A percentile compares a stretch with the other conserved stretches of the same genome.
Evolutionary conservation across 2,113 vertebrate genomes (phyloP).

Genomic region (Macroglossus sobrinus): DNA sequence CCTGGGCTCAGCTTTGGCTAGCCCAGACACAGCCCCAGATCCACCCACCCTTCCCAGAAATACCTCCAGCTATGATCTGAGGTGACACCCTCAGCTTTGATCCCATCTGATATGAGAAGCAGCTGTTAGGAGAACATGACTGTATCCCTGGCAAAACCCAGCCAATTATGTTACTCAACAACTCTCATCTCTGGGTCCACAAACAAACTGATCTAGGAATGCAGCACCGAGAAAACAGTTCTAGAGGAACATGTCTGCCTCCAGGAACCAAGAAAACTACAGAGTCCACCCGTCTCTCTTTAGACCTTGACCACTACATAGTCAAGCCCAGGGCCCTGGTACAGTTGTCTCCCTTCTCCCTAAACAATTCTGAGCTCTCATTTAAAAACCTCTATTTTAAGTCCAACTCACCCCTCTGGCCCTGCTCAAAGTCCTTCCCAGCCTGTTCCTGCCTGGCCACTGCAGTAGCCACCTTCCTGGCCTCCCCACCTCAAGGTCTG

Average conservation of each 20-base stretch:
- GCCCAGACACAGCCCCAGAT: background rate
- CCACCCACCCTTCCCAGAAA: constrained; percentile 54
- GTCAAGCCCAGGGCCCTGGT: background rate
- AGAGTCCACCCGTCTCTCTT: background rate
- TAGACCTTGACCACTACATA: background rate
- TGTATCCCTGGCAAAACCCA: background rate
- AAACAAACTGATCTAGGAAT: background rate
- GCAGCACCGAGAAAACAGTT: background rate
- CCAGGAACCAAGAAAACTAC: background rate
- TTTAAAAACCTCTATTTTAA: background rate
- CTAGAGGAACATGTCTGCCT: background rate
- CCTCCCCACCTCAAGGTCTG: background rate
- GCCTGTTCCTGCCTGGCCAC: background rate
- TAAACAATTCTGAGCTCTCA: background rate
- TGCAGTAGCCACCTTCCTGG: background rate
- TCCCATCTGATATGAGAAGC: background rate
- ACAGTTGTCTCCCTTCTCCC: background rate
- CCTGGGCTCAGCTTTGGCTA: background rate
- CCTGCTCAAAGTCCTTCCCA: background rate
- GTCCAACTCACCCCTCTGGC: background rate
- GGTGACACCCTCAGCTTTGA: constrained; percentile 56
- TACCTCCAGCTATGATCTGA: constrained; percentile 11
- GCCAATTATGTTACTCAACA: constrained; percentile 39
- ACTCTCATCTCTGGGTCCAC: background rate
- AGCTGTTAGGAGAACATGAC: constrained; percentile 53